These are phyloP conservation scores for Pygathrix nemaeus DNA, from an alignment of 2,113 vertebrate species.

Conservation along the genomic window DNA sequence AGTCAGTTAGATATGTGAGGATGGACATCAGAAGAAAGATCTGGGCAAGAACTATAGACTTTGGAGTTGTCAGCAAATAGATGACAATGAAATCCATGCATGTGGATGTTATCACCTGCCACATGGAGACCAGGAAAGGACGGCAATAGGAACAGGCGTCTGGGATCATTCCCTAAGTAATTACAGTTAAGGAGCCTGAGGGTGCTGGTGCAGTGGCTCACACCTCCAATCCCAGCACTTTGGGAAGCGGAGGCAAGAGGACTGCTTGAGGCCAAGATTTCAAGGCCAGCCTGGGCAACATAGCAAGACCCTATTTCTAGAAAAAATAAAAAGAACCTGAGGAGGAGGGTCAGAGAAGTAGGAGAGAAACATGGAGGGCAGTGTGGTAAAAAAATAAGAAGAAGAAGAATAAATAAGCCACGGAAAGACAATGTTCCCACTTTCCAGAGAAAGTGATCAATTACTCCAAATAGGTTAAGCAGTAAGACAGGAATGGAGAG, in stretches of 20 bases:
- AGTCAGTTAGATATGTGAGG: not conserved
- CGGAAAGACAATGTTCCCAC: not conserved
- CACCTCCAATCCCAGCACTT: no score
- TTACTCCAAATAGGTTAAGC: not conserved
- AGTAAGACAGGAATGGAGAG: not conserved
- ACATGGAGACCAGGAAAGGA: not conserved
- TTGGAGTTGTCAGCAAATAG: not conserved
- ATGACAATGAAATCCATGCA: not conserved
- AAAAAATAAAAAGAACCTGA: not conserved
- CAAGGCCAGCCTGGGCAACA: no score
- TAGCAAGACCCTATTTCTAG: no score
- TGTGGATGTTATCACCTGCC: not conserved
- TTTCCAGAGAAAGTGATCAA: not conserved
- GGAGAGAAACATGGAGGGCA: not conserved
- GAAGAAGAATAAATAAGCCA: not conserved
- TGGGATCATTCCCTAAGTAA: not conserved
- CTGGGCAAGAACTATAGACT: not conserved
- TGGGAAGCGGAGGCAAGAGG: no score
- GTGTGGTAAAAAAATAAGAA: not conserved
- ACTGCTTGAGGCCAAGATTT: no score
- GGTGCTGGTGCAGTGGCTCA: no score
- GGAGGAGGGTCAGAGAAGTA: not conserved
- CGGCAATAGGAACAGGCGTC: accelerated
- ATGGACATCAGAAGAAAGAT: not conserved
- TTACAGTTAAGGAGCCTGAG: not conserved